Percentiles rank a stretch among this genome's conserved stretches.
phyloP scores from a whole-genome alignment of 1,140 invertebrate genomes.

The Drosophila malerkotliana region DNA sequence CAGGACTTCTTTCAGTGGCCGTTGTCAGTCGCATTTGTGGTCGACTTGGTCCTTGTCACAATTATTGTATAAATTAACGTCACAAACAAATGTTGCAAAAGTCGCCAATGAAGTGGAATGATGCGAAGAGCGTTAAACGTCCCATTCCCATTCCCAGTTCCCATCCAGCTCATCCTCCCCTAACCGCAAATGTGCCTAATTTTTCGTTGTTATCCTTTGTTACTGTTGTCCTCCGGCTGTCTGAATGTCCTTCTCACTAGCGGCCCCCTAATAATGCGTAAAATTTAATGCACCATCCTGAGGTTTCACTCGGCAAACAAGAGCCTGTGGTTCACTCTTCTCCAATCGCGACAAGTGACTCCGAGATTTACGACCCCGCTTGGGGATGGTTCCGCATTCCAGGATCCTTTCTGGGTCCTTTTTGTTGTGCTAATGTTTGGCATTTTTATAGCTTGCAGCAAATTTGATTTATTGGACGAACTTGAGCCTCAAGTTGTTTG shows the following conservation, averaged over 20 bases:
- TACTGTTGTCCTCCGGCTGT: conserved; percentile 25
- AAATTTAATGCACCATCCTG: conserved; percentile 78
- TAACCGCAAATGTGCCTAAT: conserved; percentile 80
- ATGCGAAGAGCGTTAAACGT: conserved; percentile 57
- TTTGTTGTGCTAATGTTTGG: conserved; percentile 79
- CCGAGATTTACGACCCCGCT: conserved; percentile 77
- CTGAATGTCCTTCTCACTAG: conserved; percentile 10
- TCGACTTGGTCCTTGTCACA: conserved; percentile 62
- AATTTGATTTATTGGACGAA: conserved; percentile 79
- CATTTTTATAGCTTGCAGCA: conserved; percentile 77
- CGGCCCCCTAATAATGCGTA: conserved; percentile 72
- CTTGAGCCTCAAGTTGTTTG: conserved; percentile 62
- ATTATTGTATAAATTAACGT: conserved; percentile 84
- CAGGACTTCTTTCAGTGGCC: conserved; percentile 13
- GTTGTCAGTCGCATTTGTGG: conserved; percentile 52
- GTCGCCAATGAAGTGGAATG: conserved; percentile 84
- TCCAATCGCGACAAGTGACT: conserved; percentile 82
- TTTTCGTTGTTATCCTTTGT: conserved; percentile 82
- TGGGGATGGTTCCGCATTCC: conserved; percentile 23
- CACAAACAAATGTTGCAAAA: conserved; percentile 84
- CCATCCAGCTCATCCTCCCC: conserved; percentile 6
- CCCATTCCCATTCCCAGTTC: conserved; percentile 3
- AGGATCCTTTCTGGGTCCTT: conserved; percentile 28
- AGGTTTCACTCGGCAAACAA: conserved; percentile 40
- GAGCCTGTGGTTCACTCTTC: conserved; percentile 19